Conservation (phyloP, 2,113 vertebrate species). For the Megaceryle torquata region DNA sequence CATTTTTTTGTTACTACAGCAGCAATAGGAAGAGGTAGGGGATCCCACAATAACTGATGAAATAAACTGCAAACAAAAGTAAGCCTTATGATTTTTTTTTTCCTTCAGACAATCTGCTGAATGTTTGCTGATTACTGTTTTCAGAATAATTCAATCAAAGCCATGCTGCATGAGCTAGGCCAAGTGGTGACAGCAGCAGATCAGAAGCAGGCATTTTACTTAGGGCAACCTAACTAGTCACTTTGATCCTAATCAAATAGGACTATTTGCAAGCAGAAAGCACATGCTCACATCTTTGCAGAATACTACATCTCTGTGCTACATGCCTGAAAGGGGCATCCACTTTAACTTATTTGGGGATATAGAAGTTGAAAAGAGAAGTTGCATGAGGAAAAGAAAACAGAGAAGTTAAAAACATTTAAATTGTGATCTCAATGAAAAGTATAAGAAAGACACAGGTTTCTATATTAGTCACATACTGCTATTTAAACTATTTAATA, state of each 20-base stretch:
- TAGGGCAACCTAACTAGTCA: conserved; percentile 24
- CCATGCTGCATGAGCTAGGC: not conserved
- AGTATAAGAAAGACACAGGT: not conserved
- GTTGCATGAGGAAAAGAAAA: not conserved
- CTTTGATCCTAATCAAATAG: conserved; percentile 56
- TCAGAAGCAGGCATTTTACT: conserved; percentile 38
- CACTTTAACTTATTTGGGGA: not conserved
- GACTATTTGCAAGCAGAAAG: conserved; percentile 56
- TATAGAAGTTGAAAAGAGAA: not conserved
- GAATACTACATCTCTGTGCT: not conserved
- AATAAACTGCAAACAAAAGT: not conserved
- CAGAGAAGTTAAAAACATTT: not conserved
- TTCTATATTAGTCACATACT: not conserved
- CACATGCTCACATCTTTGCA: conserved; percentile 50
- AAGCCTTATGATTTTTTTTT: not conserved
- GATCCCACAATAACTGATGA: not conserved
- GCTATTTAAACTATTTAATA: not conserved
- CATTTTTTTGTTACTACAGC: not conserved
- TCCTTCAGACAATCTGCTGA: not conserved
- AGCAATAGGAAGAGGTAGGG: not conserved
- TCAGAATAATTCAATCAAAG: conserved; percentile 36
- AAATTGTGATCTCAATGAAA: not conserved
- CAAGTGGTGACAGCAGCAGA: conserved; percentile 17
- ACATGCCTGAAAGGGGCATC: not conserved
- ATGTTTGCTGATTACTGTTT: not conserved